phyloP scores from a whole-genome alignment of 2,797 vertebrate genomes.

The Pangasius djambal region DNA sequence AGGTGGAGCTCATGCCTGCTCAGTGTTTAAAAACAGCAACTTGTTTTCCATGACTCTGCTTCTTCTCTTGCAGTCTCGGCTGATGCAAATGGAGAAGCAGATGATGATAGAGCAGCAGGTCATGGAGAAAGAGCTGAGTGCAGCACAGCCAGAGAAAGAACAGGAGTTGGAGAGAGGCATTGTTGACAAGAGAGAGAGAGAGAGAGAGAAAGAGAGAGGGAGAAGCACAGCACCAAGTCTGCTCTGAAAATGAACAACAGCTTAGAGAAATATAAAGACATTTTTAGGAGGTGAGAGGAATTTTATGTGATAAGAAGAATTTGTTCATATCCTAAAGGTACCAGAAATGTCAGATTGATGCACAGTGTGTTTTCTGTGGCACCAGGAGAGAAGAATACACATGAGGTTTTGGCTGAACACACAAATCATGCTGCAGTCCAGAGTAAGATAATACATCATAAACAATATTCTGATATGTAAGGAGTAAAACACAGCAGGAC shows the following conservation, averaged over 20 bases:
- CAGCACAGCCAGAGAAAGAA: constrained; percentile 36
- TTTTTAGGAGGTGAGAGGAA: constrained; percentile 14
- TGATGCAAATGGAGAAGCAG: constrained; percentile 37
- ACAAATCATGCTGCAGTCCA: constrained; percentile 5
- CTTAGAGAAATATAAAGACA: constrained; percentile 4
- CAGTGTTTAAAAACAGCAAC: not conserved
- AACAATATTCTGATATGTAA: not conserved
- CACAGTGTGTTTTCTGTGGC: not conserved
- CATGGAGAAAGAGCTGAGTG: constrained; percentile 5
- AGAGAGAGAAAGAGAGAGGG: constrained; percentile 20
- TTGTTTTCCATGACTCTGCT: constrained; percentile 6
- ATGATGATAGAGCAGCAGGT: constrained; percentile 12
- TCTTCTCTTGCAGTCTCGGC: constrained; percentile 22
- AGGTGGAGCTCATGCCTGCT: constrained; percentile 20
- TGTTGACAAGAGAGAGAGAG: constrained; percentile 2
- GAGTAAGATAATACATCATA: constrained; percentile 6
- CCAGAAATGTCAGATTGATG: not conserved
- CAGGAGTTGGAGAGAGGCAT: constrained; percentile 51
- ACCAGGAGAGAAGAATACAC: not conserved
- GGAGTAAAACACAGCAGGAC: not conserved
- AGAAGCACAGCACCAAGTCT: not conserved
- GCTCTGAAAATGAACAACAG: constrained; percentile 10
- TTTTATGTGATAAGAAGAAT: not conserved
- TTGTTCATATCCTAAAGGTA: constrained; percentile 1
- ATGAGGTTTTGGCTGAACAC: not conserved